These are phyloP conservation scores for Zoanthus solanderi DNA, from an alignment of 92 coral and sea anemone genomes.

Conservation along the genomic window DNA sequence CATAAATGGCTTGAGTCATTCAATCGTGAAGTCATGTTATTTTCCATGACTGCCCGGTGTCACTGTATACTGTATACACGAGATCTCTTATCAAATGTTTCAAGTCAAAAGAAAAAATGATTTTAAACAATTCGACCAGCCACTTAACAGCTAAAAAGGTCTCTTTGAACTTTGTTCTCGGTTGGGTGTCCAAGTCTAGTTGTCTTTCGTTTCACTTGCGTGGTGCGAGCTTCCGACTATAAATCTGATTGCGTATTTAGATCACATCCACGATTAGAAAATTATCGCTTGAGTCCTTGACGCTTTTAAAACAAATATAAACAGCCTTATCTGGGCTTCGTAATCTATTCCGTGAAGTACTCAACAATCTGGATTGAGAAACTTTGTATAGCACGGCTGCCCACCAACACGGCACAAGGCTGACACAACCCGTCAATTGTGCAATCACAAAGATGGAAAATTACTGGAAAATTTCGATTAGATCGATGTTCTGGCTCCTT, in stretches of 20 bases:
- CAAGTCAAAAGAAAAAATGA: neutral
- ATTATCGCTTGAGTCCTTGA: neutral
- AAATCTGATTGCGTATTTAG: neutral
- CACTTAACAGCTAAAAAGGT: neutral
- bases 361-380: neutral
- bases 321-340: neutral
- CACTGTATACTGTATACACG: neutral
- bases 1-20: neutral
- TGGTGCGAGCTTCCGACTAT: neutral
- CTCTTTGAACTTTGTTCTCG: too few relatives aligned
- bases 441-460: conserved; percentile 21
- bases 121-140: neutral
- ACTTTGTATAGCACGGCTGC: neutral
- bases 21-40: neutral
- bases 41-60: neutral
- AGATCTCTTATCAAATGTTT: neutral
- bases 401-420: neutral
- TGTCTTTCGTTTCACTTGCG: neutral
- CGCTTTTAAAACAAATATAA: neutral
- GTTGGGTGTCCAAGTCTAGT: neutral
- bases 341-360: neutral
- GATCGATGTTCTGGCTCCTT: neutral
- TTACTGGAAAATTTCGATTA: conserved; percentile 4
- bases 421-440: neutral
- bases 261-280: neutral